These are phyloP conservation scores for Porites lutea DNA, from an alignment of 64 coral and sea anemone genomes.

Conservation along the genomic window DNA sequence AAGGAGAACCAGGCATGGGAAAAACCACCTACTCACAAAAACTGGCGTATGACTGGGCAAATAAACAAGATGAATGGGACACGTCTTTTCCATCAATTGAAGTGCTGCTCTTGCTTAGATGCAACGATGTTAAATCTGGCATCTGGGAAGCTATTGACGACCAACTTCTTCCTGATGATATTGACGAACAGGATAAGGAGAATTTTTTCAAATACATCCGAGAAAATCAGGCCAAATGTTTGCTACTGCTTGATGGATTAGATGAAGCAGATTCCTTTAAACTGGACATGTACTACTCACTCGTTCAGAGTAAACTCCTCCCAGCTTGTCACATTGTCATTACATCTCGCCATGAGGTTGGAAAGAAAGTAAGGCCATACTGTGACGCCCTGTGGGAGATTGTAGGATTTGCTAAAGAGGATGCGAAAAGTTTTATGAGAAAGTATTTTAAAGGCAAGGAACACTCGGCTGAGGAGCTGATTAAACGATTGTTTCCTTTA, in stretches of 20 bases:
- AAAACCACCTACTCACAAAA: slow-evolving; percentile 13
- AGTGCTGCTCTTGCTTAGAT: slow-evolving; percentile 27
- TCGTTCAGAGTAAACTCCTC: not conserved
- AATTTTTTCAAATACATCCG: not conserved
- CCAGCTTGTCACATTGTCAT: not conserved
- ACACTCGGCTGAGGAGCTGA: too few species aligned
- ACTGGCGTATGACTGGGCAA: slow-evolving; percentile 16
- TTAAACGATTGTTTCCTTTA: not conserved
- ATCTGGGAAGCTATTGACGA: slow-evolving; percentile 29
- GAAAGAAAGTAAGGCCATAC: not conserved
- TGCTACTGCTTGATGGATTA: slow-evolving; percentile 25
- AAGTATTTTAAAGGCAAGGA: too few species aligned
- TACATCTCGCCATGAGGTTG: not conserved
- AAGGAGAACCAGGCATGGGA: slow-evolving; percentile 29
- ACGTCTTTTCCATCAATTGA: slow-evolving; percentile 7
- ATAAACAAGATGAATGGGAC: too few species aligned
- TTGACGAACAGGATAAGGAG: slow-evolving; percentile 14
- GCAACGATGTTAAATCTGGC: not conserved
- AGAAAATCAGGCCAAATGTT: slow-evolving; percentile 13
- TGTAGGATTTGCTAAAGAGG: not conserved
- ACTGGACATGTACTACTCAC: not conserved
- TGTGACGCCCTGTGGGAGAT: slow-evolving; percentile 15
- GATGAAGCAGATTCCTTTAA: slow-evolving; percentile 1
- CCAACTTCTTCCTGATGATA: slow-evolving; percentile 8
- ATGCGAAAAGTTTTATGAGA: not conserved